phyloP scores from a whole-genome alignment of 1,140 invertebrate genomes.

The Bombus superbus region DNA sequence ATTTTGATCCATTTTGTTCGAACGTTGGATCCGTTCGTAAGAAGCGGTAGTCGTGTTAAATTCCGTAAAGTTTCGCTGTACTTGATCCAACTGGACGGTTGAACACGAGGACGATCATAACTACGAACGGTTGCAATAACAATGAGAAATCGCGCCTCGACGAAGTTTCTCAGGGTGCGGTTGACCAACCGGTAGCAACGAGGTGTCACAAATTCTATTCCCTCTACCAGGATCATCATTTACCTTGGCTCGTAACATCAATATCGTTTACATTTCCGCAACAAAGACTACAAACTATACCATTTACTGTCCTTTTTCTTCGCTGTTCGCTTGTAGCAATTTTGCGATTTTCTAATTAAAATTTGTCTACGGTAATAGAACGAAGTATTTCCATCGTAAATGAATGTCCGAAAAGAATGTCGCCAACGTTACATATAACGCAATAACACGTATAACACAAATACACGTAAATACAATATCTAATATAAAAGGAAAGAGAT shows the following conservation, averaged over 20 bases:
- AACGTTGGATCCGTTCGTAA: background rate
- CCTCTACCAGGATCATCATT: background rate
- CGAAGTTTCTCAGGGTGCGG: background rate
- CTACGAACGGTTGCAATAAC: background rate
- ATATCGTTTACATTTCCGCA: background rate
- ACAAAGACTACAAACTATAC: too few species aligned
- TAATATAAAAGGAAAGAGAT: too few species aligned
- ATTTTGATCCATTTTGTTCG: too few species aligned
- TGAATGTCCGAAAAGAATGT: too few species aligned
- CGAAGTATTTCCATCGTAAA: too few species aligned
- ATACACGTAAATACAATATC: too few species aligned
- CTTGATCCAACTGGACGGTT: background rate
- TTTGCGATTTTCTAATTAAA: too few species aligned
- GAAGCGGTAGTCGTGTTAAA: background rate
- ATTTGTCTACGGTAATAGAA: too few species aligned
- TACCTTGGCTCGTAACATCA: background rate
- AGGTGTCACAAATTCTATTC: background rate
- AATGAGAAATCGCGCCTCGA: background rate
- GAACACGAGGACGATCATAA: background rate
- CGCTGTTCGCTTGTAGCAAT: too few species aligned
- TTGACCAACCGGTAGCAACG: background rate
- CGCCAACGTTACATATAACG: too few species aligned
- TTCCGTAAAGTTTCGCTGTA: background rate
- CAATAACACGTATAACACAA: too few species aligned
- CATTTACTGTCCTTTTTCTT: too few species aligned